These are phyloP conservation scores for Naja naja DNA, from an alignment of 2,113 vertebrate species.

Conservation along the genomic window DNA sequence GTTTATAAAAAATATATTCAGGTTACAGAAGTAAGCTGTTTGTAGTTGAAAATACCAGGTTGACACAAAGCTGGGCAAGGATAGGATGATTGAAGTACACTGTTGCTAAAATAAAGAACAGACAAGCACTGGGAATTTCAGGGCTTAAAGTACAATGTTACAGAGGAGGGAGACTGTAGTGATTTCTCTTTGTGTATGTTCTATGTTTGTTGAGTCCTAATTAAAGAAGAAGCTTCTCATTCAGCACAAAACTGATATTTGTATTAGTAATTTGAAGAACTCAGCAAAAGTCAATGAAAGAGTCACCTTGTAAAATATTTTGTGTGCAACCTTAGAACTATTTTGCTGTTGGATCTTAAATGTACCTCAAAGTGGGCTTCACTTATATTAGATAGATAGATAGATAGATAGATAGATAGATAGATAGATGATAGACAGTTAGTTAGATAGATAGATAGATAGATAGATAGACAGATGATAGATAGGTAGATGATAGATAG, in stretches of 20 bases:
- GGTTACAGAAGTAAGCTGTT: conserved; percentile 56
- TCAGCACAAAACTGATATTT: conserved; percentile 60
- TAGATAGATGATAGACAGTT: not conserved
- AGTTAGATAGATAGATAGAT: not conserved
- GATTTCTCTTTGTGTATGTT: conserved; percentile 46
- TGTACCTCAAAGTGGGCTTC: not conserved
- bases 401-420: not conserved
- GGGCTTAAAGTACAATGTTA: conserved; percentile 61
- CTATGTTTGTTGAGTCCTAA: conserved; percentile 67
- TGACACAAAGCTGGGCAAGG: conserved; percentile 43
- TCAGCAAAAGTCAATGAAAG: conserved; percentile 12
- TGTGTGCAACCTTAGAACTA: conserved; percentile 37
- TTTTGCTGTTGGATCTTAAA: conserved; percentile 18
- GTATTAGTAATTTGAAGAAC: conserved; percentile 64
- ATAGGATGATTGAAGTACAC: conserved; percentile 52
- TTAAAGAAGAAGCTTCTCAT: conserved; percentile 63
- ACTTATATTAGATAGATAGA: not conserved
- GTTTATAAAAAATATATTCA: conserved; percentile 66
- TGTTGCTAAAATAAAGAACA: conserved; percentile 55
- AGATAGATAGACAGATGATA: not conserved
- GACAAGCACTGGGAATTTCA: conserved; percentile 64
- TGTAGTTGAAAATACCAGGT: conserved; percentile 35
- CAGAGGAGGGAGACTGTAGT: not conserved
- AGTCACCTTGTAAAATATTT: conserved; percentile 35
- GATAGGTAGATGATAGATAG: not conserved